Evolutionary conservation across 2,888 invertebrate species (phyloP), one percentile per base, ranked within the genome.

Genomic region (Quadroppia sp.): DNA sequence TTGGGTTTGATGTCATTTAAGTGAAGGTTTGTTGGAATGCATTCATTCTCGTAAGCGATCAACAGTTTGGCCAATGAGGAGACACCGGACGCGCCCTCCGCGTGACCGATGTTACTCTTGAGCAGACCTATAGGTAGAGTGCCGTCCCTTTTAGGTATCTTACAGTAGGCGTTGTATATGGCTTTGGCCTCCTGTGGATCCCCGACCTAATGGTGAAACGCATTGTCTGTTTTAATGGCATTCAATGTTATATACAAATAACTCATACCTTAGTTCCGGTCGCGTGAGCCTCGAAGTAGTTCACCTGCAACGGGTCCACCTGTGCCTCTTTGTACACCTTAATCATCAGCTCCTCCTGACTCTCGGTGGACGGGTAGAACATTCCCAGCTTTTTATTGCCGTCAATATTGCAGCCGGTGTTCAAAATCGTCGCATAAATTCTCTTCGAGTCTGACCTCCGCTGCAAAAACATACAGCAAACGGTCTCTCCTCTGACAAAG

Each of bases 61-160:
- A 85, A 77, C 28, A 84, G 81, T 77, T 83, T 83, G 30, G 76
- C 61, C 13, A 76, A 6, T 0, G 76, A 76, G 3, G 71, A 53
- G 9, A 76, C 36, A 9, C 76, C 72, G 45, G 77, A 77, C 11
- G 77, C 73, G 2, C 76, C 92, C 84, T 99, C 98, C 2, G 96
- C 90, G 82, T 99, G 98, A 1, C 98, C 98, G 95, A 98, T 96
- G 84, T 98, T 99, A 30, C 95, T 95, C 83, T 99, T 99, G 0
- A 97, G 92, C 0, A 97, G 96, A n/a, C 98, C 98, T 80, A 99
- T 88, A 64, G 95, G 83, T 67, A 99, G 86, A 7, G 67, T 36
- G 6, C 40, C 40, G 1, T 67, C 40, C 9, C 96, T 94, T 42
- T 84, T 83, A 75, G 86, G 85, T 3, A 20, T 7, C 20, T 50